Evolutionary conservation across 2,113 vertebrate species (phyloP), one percentile per base, ranked within the genome.

Genomic region (Origma solitaria): DNA sequence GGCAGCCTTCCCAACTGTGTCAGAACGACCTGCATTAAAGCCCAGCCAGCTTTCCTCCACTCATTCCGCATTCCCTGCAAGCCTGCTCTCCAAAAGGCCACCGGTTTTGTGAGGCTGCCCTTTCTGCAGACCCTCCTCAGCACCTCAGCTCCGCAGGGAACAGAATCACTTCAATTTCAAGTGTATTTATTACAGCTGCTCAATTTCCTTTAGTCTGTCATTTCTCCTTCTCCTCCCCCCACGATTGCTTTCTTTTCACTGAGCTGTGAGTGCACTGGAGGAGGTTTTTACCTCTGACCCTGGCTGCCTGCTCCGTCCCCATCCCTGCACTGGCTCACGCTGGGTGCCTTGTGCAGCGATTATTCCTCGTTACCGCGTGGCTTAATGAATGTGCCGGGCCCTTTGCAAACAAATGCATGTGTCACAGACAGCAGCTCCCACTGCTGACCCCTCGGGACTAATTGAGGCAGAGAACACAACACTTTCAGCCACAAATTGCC

Each of bases 151-250:
- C 94, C 31, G 25, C 89, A 13, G 92, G 94, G 82, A 91, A 90
- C 76, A 88, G 14, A 92, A 96, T 86, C 78, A 95, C 60, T 88
- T 92, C 92, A 53, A 9, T 94, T 96, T 95, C 88, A 91, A 94
- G 80, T 88, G 76, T 88, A 89, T 95, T 96, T 96, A 96, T 95
- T 96, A 82, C 57, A 62, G 89, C 87, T 71, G 71, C 78, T 94
- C 94, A 69, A 75, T 95, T 94, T 94, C 79, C 88, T 95, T 96
- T 92, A 86, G 93, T 90, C 90, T 66, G 45, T 60, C 73, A 54
- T 87, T 92, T 65, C 82, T 92, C 61, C 73, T 88, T 22, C 86
- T 92, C 81, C 78, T 72, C 88, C 66, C 42, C 49, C 58, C 15
- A 66, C 1, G 0, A 57, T 0, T 73, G 66, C 82, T 54, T 33